These are phyloP conservation scores for Galaxea fascicularis DNA, from an alignment of 92 coral and sea anemone genomes.

Conservation along the genomic window DNA sequence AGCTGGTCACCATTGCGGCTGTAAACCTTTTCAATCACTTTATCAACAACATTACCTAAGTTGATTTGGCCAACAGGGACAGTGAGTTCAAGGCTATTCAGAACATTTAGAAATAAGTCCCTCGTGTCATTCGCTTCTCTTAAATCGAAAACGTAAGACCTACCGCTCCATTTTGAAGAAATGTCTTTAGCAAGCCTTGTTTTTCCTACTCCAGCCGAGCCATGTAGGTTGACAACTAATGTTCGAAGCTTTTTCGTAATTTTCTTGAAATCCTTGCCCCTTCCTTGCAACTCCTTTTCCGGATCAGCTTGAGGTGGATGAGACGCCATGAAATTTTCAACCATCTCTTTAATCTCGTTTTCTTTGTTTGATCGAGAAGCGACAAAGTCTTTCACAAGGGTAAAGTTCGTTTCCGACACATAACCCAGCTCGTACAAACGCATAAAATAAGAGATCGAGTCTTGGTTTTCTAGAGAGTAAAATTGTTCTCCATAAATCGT, in stretches of 20 bases:
- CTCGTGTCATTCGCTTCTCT: constrained; percentile 51
- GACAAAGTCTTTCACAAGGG: background rate
- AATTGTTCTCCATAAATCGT: constrained; percentile 25
- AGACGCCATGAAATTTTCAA: constrained; percentile 19
- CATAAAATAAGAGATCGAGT: background rate
- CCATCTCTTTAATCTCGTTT: constrained; percentile 25
- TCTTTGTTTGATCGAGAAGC: constrained; percentile 45
- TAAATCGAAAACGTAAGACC: constrained; percentile 34
- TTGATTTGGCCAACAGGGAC: background rate
- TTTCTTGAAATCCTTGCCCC: constrained; percentile 52
- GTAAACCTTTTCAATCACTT: background rate
- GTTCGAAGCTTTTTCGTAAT: constrained; percentile 36
- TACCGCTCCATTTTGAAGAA: constrained; percentile 23
- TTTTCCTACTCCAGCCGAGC: constrained; percentile 82
- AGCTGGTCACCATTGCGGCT: background rate
- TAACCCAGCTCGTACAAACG: constrained; percentile 8
- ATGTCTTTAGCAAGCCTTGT: constrained; percentile 70
- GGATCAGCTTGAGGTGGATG: constrained; percentile 18
- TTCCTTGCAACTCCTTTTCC: constrained; percentile 49
- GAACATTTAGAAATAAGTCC: constrained; percentile 23
- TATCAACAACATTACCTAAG: background rate
- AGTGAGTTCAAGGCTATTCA: constrained; percentile 16
- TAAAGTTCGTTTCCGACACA: constrained; percentile 10
- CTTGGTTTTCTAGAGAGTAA: background rate
- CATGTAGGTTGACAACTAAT: constrained; percentile 64